These are phyloP conservation scores for Anser brachyrhynchus DNA, from an alignment of 2,113 vertebrate species.

Conservation along the genomic window DNA sequence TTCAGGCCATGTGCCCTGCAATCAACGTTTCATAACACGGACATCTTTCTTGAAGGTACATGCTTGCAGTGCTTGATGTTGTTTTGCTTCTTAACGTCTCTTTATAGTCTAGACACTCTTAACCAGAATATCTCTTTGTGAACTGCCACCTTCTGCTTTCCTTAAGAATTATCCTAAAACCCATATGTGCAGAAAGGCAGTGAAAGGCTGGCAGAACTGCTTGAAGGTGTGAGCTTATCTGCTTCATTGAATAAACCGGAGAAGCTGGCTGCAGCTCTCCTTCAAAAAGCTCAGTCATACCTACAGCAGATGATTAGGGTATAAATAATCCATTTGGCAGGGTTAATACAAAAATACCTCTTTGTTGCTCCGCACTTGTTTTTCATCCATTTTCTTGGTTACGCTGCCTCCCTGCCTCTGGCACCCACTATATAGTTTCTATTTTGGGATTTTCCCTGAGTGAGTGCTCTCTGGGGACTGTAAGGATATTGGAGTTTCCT, in stretches of 20 bases:
- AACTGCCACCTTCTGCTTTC: neutral
- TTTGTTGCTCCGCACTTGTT: conserved; percentile 52
- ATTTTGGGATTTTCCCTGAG: neutral
- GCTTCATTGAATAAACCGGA: neutral
- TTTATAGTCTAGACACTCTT: neutral
- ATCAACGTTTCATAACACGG: neutral
- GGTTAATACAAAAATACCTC: conserved; percentile 38
- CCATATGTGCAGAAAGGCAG: neutral
- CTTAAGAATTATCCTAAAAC: neutral
- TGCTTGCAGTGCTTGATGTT: neutral
- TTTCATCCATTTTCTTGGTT: conserved; percentile 45
- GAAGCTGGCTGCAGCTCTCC: conserved; percentile 9
- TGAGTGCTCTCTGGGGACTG: neutral
- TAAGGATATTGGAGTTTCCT: neutral
- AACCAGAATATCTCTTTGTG: neutral
- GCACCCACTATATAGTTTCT: neutral
- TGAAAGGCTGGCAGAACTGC: neutral
- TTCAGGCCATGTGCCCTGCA: neutral
- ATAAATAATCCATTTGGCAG: conserved; percentile 60
- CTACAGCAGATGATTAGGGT: conserved; percentile 32
- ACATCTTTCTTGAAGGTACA: neutral
- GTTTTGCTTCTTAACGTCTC: neutral
- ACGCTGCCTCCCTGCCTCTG: conserved; percentile 5
- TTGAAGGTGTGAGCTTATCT: neutral
- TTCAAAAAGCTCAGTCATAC: conserved; percentile 30